Evolutionary conservation across 2,888 invertebrate genomes (phyloP).

Genomic region (Schizaphis graminum): DNA sequence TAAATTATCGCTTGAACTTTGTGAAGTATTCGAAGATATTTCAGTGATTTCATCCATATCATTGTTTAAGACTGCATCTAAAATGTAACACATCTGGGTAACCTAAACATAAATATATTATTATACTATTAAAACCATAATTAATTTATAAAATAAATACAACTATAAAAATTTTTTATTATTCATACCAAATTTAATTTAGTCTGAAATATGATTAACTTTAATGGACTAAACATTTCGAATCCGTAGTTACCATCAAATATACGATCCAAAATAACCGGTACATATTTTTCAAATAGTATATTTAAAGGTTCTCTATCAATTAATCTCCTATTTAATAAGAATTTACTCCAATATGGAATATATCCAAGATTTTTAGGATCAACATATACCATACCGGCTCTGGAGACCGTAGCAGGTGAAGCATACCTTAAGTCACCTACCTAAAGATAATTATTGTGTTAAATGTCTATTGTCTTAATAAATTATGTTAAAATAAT

Average conservation of each 20-base stretch:
- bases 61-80: conserved; percentile 77
- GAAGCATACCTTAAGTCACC: conserved; percentile 91
- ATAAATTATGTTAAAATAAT: not conserved
- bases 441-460: conserved; percentile 74
- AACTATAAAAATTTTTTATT: not conserved
- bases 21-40: conserved; percentile 34
- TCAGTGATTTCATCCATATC: conserved; percentile 30
- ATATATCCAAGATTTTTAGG: conserved; percentile 90
- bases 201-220: conserved; percentile 87
- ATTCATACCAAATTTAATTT: conserved; percentile 82
- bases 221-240: conserved; percentile 74
- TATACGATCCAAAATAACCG: conserved; percentile 75
- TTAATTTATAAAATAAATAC: not conserved
- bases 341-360: conserved; percentile 91
- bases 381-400: conserved; percentile 95
- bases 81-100: conserved; percentile 84
- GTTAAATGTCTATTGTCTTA: not conserved
- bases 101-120: conserved; percentile 73
- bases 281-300: conserved; percentile 84
- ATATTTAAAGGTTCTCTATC: conserved; percentile 74
- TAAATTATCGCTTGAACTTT: not conserved
- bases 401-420: conserved; percentile 92
- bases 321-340: conserved; percentile 74
- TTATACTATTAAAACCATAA: not conserved
- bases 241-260: conserved; percentile 55